phyloP scores from a whole-genome alignment of 2,113 vertebrate species.

The Cnemophilus loriae region DNA sequence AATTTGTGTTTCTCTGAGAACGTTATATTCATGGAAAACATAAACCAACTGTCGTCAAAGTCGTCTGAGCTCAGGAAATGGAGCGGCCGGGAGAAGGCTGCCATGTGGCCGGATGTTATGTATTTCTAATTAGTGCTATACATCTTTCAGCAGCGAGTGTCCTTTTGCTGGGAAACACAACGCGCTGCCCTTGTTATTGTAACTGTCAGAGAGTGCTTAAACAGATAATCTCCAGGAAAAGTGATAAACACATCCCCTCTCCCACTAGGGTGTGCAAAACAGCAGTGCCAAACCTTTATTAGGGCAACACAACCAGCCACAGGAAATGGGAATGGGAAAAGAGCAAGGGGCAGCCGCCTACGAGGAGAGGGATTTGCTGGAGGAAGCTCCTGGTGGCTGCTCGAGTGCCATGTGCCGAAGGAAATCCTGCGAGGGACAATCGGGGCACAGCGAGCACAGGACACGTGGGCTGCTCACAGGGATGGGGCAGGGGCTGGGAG shows the following conservation, averaged over 20 bases:
- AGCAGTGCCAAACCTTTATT: slow-evolving; percentile 72
- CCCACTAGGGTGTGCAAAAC: slow-evolving; percentile 72
- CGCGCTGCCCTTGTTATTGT: slow-evolving; percentile 85
- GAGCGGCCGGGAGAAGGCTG: slow-evolving; percentile 94
- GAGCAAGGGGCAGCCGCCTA: neutral
- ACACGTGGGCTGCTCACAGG: neutral
- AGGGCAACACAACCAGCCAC: slow-evolving; percentile 68
- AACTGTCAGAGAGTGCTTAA: slow-evolving; percentile 86
- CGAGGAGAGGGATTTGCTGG: neutral
- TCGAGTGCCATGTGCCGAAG: neutral
- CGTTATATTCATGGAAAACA: slow-evolving; percentile 83
- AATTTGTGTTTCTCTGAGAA: slow-evolving; percentile 75
- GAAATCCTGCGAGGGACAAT: slow-evolving; percentile 16
- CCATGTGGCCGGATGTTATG: slow-evolving; percentile 99
- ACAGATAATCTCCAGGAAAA: slow-evolving; percentile 86
- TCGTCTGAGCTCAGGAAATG: slow-evolving; percentile 96
- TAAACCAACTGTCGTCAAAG: slow-evolving; percentile 96
- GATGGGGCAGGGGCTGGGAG: neutral
- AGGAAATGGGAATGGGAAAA: slow-evolving; percentile 72
- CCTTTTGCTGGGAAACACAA: slow-evolving; percentile 92
- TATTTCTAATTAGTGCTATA: slow-evolving; percentile 99
- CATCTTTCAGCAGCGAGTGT: slow-evolving; percentile 97
- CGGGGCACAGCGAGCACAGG: neutral
- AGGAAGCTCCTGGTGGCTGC: neutral
- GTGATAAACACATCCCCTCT: slow-evolving; percentile 82